phyloP scores from a whole-genome alignment of 2,888 invertebrate species.

The Trissolcus brochymenae region DNA sequence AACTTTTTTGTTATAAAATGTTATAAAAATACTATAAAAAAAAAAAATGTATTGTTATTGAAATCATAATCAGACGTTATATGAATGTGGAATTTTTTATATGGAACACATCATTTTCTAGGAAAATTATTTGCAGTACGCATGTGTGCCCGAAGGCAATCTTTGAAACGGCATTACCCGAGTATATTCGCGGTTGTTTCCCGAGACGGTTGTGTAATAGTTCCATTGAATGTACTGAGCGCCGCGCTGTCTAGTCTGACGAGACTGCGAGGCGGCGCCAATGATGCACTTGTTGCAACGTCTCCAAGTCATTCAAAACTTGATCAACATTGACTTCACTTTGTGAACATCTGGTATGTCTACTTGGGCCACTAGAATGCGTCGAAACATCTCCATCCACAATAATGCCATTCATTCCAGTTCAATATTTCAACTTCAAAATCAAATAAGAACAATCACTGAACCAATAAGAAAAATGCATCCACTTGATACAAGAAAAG shows the following conservation, averaged over 20 bases:
- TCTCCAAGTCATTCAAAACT: conserved; percentile 48
- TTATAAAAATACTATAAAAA: no score
- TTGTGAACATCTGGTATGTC: no score
- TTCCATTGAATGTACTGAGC: conserved; percentile 61
- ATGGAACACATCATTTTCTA: conserved; percentile 6
- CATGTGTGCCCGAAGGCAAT: conserved; percentile 21
- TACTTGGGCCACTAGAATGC: no score
- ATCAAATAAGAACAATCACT: no score
- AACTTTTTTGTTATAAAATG: no score
- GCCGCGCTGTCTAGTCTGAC: conserved; percentile 73
- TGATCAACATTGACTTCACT: conserved; percentile 21
- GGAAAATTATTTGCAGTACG: conserved; percentile 29
- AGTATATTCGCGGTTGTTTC: conserved; percentile 26
- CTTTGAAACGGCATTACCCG: conserved; percentile 28
- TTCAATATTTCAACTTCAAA: no score
- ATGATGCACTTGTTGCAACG: conserved; percentile 69
- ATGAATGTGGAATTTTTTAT: conserved; percentile 6
- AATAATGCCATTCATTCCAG: no score
- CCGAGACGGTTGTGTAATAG: conserved; percentile 52
- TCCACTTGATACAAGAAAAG: no score
- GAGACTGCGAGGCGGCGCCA: conserved; percentile 71
- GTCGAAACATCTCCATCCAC: no score
- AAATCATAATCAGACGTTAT: no score
- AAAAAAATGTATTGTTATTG: no score
- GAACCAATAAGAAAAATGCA: no score